Evolutionary conservation across 2,113 vertebrate genomes (phyloP).

Genomic region (Dasyornis broadbenti): DNA sequence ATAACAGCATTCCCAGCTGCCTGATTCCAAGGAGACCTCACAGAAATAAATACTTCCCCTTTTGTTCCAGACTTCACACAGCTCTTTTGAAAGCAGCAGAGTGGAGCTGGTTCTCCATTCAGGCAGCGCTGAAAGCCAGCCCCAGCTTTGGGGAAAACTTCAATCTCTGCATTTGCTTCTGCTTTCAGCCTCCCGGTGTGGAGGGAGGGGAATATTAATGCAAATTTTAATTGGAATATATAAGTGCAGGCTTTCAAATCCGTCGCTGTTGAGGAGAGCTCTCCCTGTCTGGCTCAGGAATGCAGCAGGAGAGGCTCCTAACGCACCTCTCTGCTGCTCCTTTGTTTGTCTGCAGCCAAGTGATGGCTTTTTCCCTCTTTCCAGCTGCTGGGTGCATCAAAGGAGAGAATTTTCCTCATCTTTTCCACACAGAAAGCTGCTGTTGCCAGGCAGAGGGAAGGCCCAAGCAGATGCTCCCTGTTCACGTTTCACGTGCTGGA

Average conservation of each 20-base stretch:
- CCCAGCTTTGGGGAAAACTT: not conserved
- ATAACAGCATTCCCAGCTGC: conserved; percentile 45
- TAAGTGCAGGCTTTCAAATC: not conserved
- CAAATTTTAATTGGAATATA: not conserved
- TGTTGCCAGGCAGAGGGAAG: not conserved
- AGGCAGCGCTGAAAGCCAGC: not conserved
- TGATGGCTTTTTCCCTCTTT: not conserved
- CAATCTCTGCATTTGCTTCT: not conserved
- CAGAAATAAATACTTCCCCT: conserved; percentile 39
- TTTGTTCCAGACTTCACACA: conserved; percentile 40
- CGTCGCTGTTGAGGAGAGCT: not conserved
- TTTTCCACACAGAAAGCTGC: not conserved
- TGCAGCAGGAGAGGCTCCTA: not conserved
- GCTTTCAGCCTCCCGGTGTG: not conserved
- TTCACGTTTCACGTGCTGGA: not conserved
- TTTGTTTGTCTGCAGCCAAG: not conserved
- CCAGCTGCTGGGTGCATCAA: not conserved
- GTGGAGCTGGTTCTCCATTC: conserved; percentile 20
- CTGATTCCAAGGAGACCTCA: conserved; percentile 41
- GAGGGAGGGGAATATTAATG: not conserved
- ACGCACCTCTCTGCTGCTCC: not conserved
- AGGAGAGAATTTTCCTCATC: not conserved
- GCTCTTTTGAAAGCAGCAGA: not conserved
- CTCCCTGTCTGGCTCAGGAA: not conserved
- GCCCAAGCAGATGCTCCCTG: not conserved